A percentile compares a stretch with the other conserved stretches of the same genome.
These are phyloP conservation scores for Atrina japonica DNA, from an alignment of 2,888 invertebrate species.

Conservation along the genomic window DNA sequence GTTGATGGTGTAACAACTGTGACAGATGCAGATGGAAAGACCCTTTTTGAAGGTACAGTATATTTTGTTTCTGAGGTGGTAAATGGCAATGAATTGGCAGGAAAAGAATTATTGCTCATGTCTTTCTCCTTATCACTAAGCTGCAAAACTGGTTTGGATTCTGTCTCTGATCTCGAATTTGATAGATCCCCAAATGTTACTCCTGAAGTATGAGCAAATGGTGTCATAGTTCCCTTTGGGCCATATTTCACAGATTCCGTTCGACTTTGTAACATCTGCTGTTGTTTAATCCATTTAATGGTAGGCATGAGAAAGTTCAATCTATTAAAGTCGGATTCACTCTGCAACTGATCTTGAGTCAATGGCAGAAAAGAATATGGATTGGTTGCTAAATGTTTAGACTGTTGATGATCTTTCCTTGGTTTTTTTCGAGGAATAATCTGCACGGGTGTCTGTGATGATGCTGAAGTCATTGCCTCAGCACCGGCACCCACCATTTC, in stretches of 20 bases:
- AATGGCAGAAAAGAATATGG: constrained; percentile 41
- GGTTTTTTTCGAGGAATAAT: constrained; percentile 40
- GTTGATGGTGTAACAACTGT: neutral
- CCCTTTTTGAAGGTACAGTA: constrained; percentile 13
- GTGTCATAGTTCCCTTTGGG: constrained; percentile 9
- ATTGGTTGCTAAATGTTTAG: neutral
- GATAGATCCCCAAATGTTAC: constrained; percentile 41
- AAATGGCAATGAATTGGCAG: too few species aligned
- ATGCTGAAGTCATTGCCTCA: neutral
- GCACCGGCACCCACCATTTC: neutral
- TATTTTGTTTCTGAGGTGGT: neutral
- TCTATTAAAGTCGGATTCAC: constrained; percentile 39
- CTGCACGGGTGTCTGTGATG: constrained; percentile 4
- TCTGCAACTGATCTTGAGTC: constrained; percentile 13
- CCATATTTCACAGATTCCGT: constrained; percentile 19
- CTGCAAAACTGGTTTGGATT: neutral
- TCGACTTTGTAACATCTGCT: constrained; percentile 39
- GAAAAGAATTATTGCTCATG: too few species aligned
- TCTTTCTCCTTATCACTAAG: too few species aligned
- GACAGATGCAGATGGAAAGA: constrained; percentile 6
- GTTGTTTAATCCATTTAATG: constrained; percentile 44
- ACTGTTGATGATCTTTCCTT: constrained; percentile 35
- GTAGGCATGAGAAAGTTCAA: constrained; percentile 45
- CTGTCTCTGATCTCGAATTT: neutral
- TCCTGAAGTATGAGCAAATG: constrained; percentile 34